Base-by-base conservation (phyloP, 2,888 invertebrate species). In the Microchrysa polita region DNA sequence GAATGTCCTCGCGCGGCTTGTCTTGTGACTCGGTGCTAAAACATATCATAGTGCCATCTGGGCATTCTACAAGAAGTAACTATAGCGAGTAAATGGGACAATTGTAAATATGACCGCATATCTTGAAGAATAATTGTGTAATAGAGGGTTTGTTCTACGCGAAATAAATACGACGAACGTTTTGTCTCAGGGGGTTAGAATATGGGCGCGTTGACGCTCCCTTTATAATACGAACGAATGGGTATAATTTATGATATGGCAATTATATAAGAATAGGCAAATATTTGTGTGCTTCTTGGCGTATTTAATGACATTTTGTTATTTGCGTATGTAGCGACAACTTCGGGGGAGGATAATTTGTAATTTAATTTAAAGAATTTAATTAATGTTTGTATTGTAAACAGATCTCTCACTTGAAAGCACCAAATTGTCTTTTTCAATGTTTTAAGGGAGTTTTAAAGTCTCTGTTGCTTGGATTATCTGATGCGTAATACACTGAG, bases 221-320 rank as follows among this genome's bases (percentile, higher is more conserved):
- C 18, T 14, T 12, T 27, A 53, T 53, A 34, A 20, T n/a, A n/a
- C n/a, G 7, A 34, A 7, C 27, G 27, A 34, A 52, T 53, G 67
- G n/a, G n/a, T n/a, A 27, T 52, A 67, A 67, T 67, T 67, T 67
- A 67, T 67, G 53, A 67, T 27, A 67, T 14, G 16, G 55, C 53
- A 67, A 67, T 67, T 67, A 67, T 67, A 55, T 27, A 34, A 67
- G 18, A 67, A 65, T 44, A 65, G 65, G 22, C 65, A 65, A 65
- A 65, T 65, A 65, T 65, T 65, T 65, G 22, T 65, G 44, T 48
- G 48, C 14, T 20, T 65, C 16, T 16, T 20, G n/a, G 2, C 27
- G 27, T 34, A 34, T 34, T 34, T 34, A 7, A 34, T 34, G 27
- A 34, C 27, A 34, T 34, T 34, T n/a, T 48, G 12, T 34, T 34